These are phyloP conservation scores for Drosophila engyochracea DNA, from an alignment of 2,888 invertebrate species.

Conservation along the genomic window DNA sequence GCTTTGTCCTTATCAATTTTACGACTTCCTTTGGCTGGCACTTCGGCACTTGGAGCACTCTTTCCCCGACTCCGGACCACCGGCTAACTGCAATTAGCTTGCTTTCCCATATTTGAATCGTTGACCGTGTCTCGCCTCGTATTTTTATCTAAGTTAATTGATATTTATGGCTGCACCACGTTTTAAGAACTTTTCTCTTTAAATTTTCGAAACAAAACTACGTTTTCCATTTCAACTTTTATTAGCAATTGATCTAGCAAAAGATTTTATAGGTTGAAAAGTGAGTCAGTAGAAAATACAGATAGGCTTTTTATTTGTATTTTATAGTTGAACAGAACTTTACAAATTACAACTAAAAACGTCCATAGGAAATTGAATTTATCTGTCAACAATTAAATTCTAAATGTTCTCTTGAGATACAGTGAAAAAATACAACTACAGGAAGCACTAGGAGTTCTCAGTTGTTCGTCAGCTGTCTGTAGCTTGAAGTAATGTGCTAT, in stretches of 20 bases:
- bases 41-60: constrained; percentile 12
- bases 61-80: constrained; percentile 51
- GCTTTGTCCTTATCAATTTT: constrained; percentile 68
- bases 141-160: constrained; percentile 70
- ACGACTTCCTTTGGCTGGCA: constrained; percentile 72
- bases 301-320: neutral
- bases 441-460: constrained; percentile 25
- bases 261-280: constrained; percentile 1
- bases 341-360: neutral
- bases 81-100: constrained; percentile 71
- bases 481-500: constrained; percentile 56
- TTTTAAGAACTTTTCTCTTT: constrained; percentile 46
- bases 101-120: constrained; percentile 39
- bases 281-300: constrained; percentile 12
- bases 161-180: constrained; percentile 73
- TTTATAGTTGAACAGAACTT: neutral
- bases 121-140: constrained; percentile 42
- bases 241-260: constrained; percentile 17
- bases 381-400: neutral
- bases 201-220: neutral
- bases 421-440: constrained; percentile 21
- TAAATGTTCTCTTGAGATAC: constrained; percentile 4
- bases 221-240: constrained; percentile 18
- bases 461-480: constrained; percentile 53
- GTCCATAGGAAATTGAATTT: neutral